Evolutionary conservation across 1,140 invertebrate genomes (phyloP).

Genomic region (Chironomus striatipennis): DNA sequence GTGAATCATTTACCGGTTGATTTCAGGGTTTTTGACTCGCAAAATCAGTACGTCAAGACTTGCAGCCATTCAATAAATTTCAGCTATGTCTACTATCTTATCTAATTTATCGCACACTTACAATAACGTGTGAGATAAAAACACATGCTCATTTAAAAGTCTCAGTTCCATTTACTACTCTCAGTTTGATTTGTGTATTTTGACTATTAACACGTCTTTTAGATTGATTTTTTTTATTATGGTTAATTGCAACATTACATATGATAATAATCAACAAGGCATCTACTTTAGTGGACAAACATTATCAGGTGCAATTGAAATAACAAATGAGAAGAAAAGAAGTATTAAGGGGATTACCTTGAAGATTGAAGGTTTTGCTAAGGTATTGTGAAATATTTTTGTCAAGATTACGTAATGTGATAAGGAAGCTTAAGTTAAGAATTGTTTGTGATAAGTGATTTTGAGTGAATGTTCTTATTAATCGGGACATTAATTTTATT

Average conservation of each 20-base stretch:
- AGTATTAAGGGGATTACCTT: conserved; percentile 38
- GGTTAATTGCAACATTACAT: conserved; percentile 41
- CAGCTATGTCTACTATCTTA: no score
- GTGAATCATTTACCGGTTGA: no score
- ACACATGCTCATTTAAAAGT: no score
- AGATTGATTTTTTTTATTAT: conserved; percentile 28
- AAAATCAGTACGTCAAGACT: no score
- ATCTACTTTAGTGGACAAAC: conserved; percentile 47
- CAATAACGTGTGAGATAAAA: no score
- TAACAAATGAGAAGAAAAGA: conserved; percentile 42
- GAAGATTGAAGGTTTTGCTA: conserved; percentile 29
- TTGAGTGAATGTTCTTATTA: no score
- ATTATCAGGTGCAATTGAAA: conserved; percentile 43
- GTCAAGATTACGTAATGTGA: conserved; percentile 30
- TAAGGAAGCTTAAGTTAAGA: background rate
- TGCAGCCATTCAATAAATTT: no score
- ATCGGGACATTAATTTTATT: no score
- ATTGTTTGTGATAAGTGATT: no score
- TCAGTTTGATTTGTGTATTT: background rate
- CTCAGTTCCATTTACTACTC: background rate
- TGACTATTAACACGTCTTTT: background rate
- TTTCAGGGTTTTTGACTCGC: no score
- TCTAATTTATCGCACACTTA: no score
- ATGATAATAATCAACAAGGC: conserved; percentile 42
- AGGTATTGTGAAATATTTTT: conserved; percentile 38